Conservation (phyloP, 2,113 vertebrate species). For the Enhydra lutris region DNA sequence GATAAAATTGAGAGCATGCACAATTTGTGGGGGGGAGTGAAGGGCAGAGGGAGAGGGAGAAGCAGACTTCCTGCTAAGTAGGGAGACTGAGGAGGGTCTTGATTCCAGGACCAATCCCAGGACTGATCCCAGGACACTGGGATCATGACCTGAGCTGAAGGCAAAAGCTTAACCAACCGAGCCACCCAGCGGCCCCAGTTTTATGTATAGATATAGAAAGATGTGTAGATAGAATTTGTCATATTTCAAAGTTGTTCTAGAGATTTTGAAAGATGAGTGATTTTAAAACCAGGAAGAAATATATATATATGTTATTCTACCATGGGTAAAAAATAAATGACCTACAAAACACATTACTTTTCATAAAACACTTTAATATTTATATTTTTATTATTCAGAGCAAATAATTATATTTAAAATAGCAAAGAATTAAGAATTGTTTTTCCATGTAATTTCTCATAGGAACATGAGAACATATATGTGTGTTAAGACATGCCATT, state of each 20-base stretch:
- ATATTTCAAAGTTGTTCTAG: background rate
- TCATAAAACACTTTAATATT: background rate
- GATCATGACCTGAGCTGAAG: background rate
- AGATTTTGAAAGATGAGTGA: background rate
- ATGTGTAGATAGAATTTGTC: background rate
- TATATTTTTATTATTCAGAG: background rate
- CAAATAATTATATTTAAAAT: background rate
- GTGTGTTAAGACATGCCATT: background rate
- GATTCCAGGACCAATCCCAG: background rate
- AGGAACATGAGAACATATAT: background rate
- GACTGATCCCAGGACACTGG: background rate
- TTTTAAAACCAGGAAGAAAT: background rate
- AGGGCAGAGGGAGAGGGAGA: background rate
- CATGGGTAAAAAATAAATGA: background rate
- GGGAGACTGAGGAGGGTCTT: background rate
- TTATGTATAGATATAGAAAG: background rate
- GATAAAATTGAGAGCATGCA: background rate
- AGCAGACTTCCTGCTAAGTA: background rate
- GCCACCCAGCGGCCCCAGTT: background rate
- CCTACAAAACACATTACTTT: background rate
- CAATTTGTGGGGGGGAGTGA: accelerated
- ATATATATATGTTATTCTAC: background rate
- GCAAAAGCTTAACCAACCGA: background rate
- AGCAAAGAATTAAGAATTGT: background rate
- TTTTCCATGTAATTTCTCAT: background rate